Percentiles rank a stretch among this genome's conserved stretches.
phyloP scores from a whole-genome alignment of 2,888 invertebrate genomes.

The Polietes domitor region DNA sequence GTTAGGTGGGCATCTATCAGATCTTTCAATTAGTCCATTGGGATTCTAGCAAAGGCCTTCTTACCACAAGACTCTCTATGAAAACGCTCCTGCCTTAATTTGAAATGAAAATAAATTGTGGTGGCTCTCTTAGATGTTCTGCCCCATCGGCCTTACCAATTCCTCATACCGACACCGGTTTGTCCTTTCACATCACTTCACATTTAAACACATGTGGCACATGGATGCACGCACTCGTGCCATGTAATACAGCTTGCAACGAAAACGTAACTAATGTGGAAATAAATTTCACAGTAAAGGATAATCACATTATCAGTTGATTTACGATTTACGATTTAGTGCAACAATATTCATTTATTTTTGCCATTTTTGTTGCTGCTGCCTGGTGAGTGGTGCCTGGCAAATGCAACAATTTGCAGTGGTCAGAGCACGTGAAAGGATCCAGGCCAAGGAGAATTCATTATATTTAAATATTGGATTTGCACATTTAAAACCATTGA shows the following conservation, averaged over 20 bases:
- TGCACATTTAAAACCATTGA: background rate
- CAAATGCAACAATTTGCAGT: background rate
- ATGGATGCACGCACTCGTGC: background rate
- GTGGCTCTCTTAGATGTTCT: too few species aligned
- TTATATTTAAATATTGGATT: constrained; percentile 17
- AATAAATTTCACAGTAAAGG: constrained; percentile 40
- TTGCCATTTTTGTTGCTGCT: background rate
- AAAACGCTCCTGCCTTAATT: too few species aligned
- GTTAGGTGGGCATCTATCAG: too few species aligned
- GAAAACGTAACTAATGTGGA: constrained; percentile 29
- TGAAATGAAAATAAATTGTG: too few species aligned
- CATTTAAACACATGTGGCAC: background rate
- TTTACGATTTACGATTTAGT: constrained; percentile 34
- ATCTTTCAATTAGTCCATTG: too few species aligned
- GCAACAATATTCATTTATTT: constrained; percentile 4
- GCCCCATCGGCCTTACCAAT: too few species aligned
- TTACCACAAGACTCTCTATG: too few species aligned
- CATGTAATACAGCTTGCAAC: background rate
- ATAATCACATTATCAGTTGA: constrained; percentile 51
- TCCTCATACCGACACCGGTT: too few species aligned
- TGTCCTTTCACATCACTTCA: background rate
- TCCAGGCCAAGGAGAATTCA: background rate
- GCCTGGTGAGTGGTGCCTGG: background rate
- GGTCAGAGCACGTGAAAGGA: background rate
- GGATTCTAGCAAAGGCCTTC: too few species aligned